Conservation (phyloP, 2,888 invertebrate genomes). For the Tachina lurida region DNA sequence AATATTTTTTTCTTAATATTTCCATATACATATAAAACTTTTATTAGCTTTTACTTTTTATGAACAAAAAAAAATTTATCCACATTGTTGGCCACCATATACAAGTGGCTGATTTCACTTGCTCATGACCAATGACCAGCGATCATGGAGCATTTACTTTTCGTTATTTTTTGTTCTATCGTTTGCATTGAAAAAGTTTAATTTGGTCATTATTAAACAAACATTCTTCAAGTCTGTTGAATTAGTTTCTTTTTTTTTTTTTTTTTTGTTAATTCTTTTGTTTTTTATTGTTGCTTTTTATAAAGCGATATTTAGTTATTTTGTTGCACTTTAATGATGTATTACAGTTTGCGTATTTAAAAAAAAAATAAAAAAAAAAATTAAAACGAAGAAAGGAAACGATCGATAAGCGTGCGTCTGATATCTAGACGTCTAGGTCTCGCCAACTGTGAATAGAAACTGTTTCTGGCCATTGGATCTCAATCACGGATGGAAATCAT, state of each 20-base stretch:
- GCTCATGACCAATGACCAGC: slow-evolving; percentile 10
- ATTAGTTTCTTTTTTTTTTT: slow-evolving; percentile 32
- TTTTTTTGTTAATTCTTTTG: slow-evolving; percentile 4
- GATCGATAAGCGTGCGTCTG: neutral
- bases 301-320: slow-evolving; percentile 41
- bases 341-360: slow-evolving; percentile 12
- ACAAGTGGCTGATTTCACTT: slow-evolving; percentile 6
- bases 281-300: slow-evolving; percentile 35
- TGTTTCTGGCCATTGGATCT: slow-evolving; percentile 28
- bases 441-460: slow-evolving; percentile 48
- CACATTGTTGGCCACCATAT: slow-evolving; percentile 14
- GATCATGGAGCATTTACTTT: slow-evolving; percentile 3
- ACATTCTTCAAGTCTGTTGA: slow-evolving; percentile 27
- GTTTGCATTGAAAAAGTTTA: slow-evolving; percentile 15
- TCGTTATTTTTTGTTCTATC: neutral
- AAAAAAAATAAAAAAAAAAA: neutral
- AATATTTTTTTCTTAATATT: neutral
- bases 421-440: slow-evolving; percentile 8
- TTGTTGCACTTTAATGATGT: slow-evolving; percentile 47
- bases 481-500: too few species aligned
- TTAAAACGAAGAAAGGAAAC: slow-evolving; percentile 18
- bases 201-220: slow-evolving; percentile 24
- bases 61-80: neutral
- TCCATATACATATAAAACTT: neutral
- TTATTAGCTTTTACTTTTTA: neutral